phyloP scores from a whole-genome alignment of 1,140 invertebrate species.

The Onthophagus taurus region DNA sequence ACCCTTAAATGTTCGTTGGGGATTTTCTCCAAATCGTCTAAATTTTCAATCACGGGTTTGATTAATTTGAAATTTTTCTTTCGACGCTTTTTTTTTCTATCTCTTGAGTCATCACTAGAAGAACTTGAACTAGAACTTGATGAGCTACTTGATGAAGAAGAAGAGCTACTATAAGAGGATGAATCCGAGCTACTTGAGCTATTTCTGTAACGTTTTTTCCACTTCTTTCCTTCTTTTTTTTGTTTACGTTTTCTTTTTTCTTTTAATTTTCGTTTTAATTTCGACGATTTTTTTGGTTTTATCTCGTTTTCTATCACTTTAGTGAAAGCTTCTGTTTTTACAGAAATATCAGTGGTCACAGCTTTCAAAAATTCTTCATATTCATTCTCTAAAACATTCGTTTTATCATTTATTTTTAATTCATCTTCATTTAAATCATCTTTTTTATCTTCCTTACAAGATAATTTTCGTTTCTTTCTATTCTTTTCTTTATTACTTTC shows the following conservation, averaged over 20 bases:
- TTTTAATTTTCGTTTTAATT: conserved; percentile 1
- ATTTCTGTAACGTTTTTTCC: not conserved
- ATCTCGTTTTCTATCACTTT: not conserved
- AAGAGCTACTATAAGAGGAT: conserved; percentile 8
- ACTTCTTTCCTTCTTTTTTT: not conserved
- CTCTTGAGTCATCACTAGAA: conserved; percentile 10
- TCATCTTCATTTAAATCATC: not conserved
- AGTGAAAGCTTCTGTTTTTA: not conserved
- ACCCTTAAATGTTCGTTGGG: no score
- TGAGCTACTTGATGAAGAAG: conserved; percentile 14
- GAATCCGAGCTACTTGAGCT: conserved; percentile 13
- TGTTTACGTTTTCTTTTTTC: conserved; percentile 5
- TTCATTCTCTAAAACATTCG: conserved; percentile 26
- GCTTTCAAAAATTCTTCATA: conserved; percentile 35
- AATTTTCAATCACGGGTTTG: conserved; percentile 7
- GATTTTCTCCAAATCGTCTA: conserved; percentile 8
- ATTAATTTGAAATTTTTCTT: conserved; percentile 6
- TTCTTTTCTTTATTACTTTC: conserved; percentile 3
- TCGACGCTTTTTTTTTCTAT: conserved; percentile 14
- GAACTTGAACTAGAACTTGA: conserved; percentile 15
- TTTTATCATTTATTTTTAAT: not conserved
- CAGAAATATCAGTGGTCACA: conserved; percentile 18
- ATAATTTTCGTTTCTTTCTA: not conserved
- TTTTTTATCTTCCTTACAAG: not conserved
- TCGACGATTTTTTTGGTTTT: not conserved